Evolutionary conservation across 2,888 invertebrate species (phyloP).

Genomic region (Drosophila aldrichi): DNA sequence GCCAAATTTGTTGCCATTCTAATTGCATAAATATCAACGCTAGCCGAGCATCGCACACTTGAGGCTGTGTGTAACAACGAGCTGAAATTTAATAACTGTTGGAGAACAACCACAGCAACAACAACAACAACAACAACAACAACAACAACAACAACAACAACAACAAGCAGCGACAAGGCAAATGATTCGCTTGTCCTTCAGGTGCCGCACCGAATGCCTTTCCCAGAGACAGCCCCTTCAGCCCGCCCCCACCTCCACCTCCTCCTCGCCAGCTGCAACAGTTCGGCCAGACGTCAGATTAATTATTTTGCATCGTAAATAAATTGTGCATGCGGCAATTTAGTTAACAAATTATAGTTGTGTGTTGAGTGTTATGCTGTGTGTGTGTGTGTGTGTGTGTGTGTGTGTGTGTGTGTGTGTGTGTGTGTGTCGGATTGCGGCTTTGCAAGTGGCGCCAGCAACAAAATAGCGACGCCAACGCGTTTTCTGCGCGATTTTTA

Average conservation of each 20-base stretch:
- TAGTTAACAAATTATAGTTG: slow-evolving; percentile 63
- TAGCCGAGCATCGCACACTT: slow-evolving; percentile 4
- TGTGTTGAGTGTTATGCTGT: slow-evolving; percentile 19
- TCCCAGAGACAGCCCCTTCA: slow-evolving; percentile 11
- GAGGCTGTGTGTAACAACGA: slow-evolving; percentile 9
- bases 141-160: background rate
- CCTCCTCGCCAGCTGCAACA: background rate
- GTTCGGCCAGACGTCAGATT: slow-evolving; percentile 47
- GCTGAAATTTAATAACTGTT: slow-evolving; percentile 41
- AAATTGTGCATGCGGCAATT: slow-evolving; percentile 68
- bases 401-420: background rate
- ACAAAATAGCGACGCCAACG: slow-evolving; percentile 47
- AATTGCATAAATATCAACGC: slow-evolving; percentile 34
- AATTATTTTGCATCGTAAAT: slow-evolving; percentile 68
- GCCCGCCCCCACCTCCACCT: too few species aligned
- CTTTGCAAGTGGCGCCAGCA: slow-evolving; percentile 53
- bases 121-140: background rate
- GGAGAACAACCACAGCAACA: slow-evolving; percentile 13
- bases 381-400: background rate
- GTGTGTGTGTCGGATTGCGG: slow-evolving; percentile 21
- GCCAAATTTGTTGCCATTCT: slow-evolving; percentile 33
- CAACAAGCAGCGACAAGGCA: slow-evolving; percentile 23
- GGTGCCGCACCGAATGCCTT: slow-evolving; percentile 48
- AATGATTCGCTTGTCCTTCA: slow-evolving; percentile 53
- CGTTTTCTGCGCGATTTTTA: slow-evolving; percentile 26